These are phyloP conservation scores for Lochmaea crataegi DNA, from an alignment of 2,888 invertebrate genomes.

Conservation along the genomic window DNA sequence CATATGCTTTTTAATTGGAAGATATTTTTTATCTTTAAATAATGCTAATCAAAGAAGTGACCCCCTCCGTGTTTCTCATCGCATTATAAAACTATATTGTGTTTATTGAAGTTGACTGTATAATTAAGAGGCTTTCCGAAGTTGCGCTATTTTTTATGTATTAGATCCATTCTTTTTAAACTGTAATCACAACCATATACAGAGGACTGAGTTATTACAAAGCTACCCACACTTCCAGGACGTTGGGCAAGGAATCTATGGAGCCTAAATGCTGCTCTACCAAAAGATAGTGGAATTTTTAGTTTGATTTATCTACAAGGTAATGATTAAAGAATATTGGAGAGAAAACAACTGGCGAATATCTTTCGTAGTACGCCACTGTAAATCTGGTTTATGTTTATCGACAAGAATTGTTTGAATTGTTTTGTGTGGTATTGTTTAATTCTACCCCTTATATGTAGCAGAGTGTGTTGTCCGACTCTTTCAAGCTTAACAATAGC, in stretches of 20 bases:
- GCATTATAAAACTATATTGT: constrained; percentile 58
- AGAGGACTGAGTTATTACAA: background rate
- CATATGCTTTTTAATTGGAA: constrained; percentile 66
- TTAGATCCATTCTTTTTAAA: background rate
- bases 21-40: constrained; percentile 65
- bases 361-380: background rate
- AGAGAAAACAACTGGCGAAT: background rate
- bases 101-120: constrained; percentile 52
- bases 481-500: constrained; percentile 14
- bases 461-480: constrained; percentile 13
- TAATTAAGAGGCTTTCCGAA: constrained; percentile 54
- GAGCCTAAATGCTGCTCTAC: too few relatives aligned
- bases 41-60: constrained; percentile 64
- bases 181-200: background rate
- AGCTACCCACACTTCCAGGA: too few relatives aligned
- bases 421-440: constrained; percentile 15
- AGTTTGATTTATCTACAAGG: too few relatives aligned
- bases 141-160: constrained; percentile 51
- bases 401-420: constrained; percentile 14
- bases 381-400: constrained; percentile 11
- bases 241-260: background rate
- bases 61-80: constrained; percentile 57
- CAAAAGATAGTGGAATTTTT: too few relatives aligned
- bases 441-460: constrained; percentile 17
- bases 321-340: background rate